Percentiles rank a stretch among this genome's conserved stretches.
Conservation (phyloP, 2,113 vertebrate genomes). For the Oryzias melastigma region DNA sequence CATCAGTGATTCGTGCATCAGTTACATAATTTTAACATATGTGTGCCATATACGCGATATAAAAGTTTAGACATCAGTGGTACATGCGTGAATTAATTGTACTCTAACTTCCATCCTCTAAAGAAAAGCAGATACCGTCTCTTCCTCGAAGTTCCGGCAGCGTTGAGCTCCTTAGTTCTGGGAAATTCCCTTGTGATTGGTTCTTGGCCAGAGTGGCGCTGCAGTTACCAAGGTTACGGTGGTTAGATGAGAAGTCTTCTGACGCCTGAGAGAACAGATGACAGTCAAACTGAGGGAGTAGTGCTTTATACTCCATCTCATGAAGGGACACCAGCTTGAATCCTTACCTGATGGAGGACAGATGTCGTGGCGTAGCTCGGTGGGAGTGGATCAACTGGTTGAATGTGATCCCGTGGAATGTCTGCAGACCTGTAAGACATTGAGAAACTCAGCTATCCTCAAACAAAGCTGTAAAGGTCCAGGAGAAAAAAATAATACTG, state of each 20-base stretch:
- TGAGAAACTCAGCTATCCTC: background rate
- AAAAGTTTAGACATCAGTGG: too few species aligned
- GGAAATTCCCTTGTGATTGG: slow-evolving; percentile 40
- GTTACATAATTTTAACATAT: too few species aligned
- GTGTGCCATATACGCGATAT: too few species aligned
- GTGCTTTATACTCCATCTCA: too few species aligned
- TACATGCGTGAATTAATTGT: too few species aligned
- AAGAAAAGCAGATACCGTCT: slow-evolving; percentile 20
- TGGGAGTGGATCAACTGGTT: slow-evolving; percentile 66
- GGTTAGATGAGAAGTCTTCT: slow-evolving; percentile 27
- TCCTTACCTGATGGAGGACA: slow-evolving; percentile 63
- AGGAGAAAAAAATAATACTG: too few species aligned
- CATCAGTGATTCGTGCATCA: too few species aligned
- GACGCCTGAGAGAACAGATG: slow-evolving; percentile 9
- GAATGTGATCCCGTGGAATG: slow-evolving; percentile 75
- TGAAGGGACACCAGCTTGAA: background rate
- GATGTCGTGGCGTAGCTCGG: slow-evolving; percentile 24
- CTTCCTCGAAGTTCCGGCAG: slow-evolving; percentile 29
- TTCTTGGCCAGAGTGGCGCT: slow-evolving; percentile 3
- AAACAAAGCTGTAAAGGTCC: too few species aligned
- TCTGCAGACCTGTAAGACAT: slow-evolving; percentile 71
- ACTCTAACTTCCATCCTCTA: too few species aligned
- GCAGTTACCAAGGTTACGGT: slow-evolving; percentile 8
- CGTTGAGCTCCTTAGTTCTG: slow-evolving; percentile 32
- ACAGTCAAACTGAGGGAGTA: background rate